phyloP scores from a whole-genome alignment of 2,797 vertebrate genomes.

The Trematomus bernacchii region DNA sequence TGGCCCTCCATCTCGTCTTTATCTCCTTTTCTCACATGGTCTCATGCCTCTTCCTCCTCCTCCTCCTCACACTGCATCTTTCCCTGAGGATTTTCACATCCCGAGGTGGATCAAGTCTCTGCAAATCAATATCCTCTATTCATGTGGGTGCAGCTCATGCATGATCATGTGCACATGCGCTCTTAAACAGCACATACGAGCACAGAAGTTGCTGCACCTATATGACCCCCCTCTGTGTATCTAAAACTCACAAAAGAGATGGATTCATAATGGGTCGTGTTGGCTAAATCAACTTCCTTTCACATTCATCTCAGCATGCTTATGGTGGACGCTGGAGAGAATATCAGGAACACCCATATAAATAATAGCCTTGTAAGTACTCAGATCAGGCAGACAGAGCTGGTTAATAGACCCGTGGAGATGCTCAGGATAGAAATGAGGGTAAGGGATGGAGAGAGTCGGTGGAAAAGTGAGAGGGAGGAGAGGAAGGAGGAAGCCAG shows the following conservation, averaged over 20 bases:
- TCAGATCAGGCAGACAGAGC: slow-evolving; percentile 49
- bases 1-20: slow-evolving; percentile 18
- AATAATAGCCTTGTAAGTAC: slow-evolving; percentile 51
- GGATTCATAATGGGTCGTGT: slow-evolving; percentile 12
- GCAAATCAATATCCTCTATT: slow-evolving; percentile 74
- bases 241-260: neutral
- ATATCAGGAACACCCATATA: slow-evolving; percentile 45
- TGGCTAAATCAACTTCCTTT: slow-evolving; percentile 34
- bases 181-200: neutral
- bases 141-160: slow-evolving; percentile 55
- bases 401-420: slow-evolving; percentile 53
- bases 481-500: slow-evolving; percentile 74
- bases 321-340: slow-evolving; percentile 24
- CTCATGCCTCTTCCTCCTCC: slow-evolving; percentile 21
- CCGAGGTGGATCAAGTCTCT: slow-evolving; percentile 63
- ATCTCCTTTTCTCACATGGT: slow-evolving; percentile 40
- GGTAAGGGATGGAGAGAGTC: slow-evolving; percentile 58
- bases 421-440: slow-evolving; percentile 59
- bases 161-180: slow-evolving; percentile 44
- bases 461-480: slow-evolving; percentile 72
- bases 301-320: slow-evolving; percentile 14
- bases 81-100: slow-evolving; percentile 62
- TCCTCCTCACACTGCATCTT: slow-evolving; percentile 40
- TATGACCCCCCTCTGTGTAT: slow-evolving; percentile 1
- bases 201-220: slow-evolving; percentile 3